These are phyloP conservation scores for Sciurus vulgaris DNA, from an alignment of 2,797 vertebrate genomes.

Conservation along the genomic window DNA sequence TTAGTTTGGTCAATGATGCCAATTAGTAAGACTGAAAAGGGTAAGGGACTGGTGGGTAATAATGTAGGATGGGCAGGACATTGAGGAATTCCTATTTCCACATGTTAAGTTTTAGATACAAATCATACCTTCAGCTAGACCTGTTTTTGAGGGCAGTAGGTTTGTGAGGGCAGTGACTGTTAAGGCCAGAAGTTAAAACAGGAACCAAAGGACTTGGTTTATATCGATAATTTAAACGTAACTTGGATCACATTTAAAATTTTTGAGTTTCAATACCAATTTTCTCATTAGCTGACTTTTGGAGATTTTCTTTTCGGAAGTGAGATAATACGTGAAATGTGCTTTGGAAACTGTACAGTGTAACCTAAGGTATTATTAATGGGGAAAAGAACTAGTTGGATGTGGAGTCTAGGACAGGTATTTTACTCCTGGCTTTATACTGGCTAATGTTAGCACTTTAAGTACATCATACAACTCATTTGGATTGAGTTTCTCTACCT, in stretches of 20 bases:
- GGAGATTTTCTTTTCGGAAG: neutral
- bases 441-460: neutral
- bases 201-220: neutral
- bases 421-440: neutral
- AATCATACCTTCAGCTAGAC: neutral
- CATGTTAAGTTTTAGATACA: neutral
- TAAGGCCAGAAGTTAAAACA: slow-evolving; percentile 19
- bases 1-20: neutral
- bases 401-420: neutral
- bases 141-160: neutral
- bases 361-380: neutral
- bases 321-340: neutral
- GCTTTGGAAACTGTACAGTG: neutral
- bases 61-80: neutral
- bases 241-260: neutral
- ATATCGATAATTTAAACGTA: neutral
- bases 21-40: neutral
- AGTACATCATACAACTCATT: neutral
- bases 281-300: neutral
- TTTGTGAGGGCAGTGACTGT: neutral
- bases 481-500: slow-evolving; percentile 30
- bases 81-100: neutral
- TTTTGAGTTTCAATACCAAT: neutral
- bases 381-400: neutral
- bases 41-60: neutral